Base-by-base conservation (phyloP, 2,797 vertebrate species). In the Coilia nasus region DNA sequence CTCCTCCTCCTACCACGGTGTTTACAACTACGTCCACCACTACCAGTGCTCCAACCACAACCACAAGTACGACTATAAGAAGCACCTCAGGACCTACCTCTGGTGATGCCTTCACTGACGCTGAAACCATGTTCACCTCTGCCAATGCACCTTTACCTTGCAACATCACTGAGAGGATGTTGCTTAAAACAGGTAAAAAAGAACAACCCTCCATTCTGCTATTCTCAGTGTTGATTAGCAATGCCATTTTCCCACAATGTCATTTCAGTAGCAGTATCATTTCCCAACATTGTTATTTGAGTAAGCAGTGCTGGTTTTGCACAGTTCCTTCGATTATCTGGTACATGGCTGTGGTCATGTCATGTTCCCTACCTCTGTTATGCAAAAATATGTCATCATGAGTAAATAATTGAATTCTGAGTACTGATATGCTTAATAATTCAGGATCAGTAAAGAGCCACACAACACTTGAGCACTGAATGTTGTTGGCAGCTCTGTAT, bases 161-260 rank as follows among this genome's bases (percentile, higher is more conserved):
- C 92, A 97, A 96, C 28, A 94, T 98, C 90, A 99, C 98, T 0
- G 92, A 96, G 89, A 96, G 94, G 92, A 95, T 97, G 67, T 96
- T 97, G 96, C 92, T 99, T 84, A 97, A 95, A 96, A 98, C 97
- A 94, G 98, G 98, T 99, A 93, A 0, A 75, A 41, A 5, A 41
- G 5, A 41, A 41, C n/a, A n/a, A n/a, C n/a, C n/a, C 35, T 41
- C 2, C 5, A 41, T 41, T 41, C 35, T 41, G 35, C n/a, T 23
- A 21, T 62, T 25, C 21, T 62, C 23, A 25, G n/a, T n/a, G 2
- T 62, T n/a, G 7, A 62, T 6, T 62, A 62, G 56, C 56, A 19
- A 59, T 59, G 56, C 2, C 19, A 59, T 59, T 59, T 19, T 21
- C 35, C 35, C 35, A 5, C 35, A 41, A 41, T 41, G 35, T 41